Evolutionary conservation across 2,113 vertebrate species (phyloP), one percentile per base, ranked within the genome.

Genomic region (Hemibates koningsi): DNA sequence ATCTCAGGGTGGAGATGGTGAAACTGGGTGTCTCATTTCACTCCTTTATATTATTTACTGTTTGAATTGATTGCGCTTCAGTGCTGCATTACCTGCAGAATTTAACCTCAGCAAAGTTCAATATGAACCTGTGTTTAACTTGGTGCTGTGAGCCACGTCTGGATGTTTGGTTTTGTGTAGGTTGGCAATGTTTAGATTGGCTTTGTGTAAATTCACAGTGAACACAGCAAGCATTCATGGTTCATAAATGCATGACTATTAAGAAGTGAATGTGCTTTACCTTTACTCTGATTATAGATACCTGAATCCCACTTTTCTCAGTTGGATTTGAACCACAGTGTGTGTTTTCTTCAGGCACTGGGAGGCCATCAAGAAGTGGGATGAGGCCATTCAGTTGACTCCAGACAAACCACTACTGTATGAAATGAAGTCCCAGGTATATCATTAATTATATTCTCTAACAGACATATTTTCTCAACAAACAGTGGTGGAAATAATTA

Each of bases 401-500:
- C 98, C 98, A 90, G 97, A 98, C 73, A 96, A 98, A 90, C 97
- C 98, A n/a, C 92, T 93, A 0, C 95, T 99, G 45, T 98, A 99
- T 93, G 98, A 99, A 93, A 99, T 99, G 98, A 99, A 99, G 91
- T 97, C 98, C 5, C 98, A 99, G 98, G 98, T 99, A 97, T 93
- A 21, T 24, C 53, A 21, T 13, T 4, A 9, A n/a, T 11, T 36
- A 41, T 68, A 19, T 48, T 56, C 27, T 32, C 17, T 6, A 50
- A 7, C 52, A 52, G n/a, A 73, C 17, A 50, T 5, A 66, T 68
- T 66, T 54, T 81, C 48, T 50, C 52, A 32, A 7, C 6, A 29
- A 45, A 73, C 12, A 68, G 19, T 68, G 63, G 36, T 41, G 63
- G 7, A 68, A 68, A 68, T 41, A 68, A 68, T 68, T 21, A 41